Evolutionary conservation across 2,888 invertebrate genomes (phyloP).

Genomic region (Drosophila infuscata): DNA sequence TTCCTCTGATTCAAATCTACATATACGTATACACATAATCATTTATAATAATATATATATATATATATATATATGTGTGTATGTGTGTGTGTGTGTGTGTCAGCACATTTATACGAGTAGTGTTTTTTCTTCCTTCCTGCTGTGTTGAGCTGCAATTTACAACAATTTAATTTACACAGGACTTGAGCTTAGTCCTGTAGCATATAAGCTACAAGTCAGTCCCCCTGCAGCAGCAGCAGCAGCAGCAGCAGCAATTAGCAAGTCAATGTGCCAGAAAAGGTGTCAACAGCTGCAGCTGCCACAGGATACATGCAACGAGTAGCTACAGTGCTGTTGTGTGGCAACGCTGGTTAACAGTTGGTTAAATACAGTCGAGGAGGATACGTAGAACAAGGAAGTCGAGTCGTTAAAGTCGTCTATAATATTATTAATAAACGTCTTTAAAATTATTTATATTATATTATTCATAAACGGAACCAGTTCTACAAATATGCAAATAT

Average conservation of each 20-base stretch:
- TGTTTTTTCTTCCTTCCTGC: slow-evolving; percentile 11
- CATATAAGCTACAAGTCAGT: slow-evolving; percentile 35
- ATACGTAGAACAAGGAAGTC: too few species aligned
- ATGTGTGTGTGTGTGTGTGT: slow-evolving; percentile 1
- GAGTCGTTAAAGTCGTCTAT: too few species aligned
- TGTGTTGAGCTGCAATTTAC: slow-evolving; percentile 63
- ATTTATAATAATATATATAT: slow-evolving; percentile 10
- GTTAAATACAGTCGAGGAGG: too few species aligned
- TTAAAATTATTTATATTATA: too few species aligned
- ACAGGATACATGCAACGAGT: slow-evolving; percentile 5
- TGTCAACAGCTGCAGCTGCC: slow-evolving; percentile 36
- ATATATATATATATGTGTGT: neutral
- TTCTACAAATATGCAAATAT: too few species aligned
- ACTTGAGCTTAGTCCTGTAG: slow-evolving; percentile 42
- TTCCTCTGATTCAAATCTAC: slow-evolving; percentile 35
- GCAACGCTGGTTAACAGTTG: too few species aligned
- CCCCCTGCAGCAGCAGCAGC: slow-evolving; percentile 15
- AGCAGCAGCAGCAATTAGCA: slow-evolving; percentile 49
- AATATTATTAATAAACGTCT: too few species aligned
- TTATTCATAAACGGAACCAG: too few species aligned
- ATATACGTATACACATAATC: neutral
- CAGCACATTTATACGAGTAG: neutral
- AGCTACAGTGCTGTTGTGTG: too few species aligned
- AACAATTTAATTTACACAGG: slow-evolving; percentile 73
- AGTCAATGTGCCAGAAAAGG: slow-evolving; percentile 55